phyloP scores from a whole-genome alignment of 2,888 invertebrate genomes.

The Gnatocerus cornutus region DNA sequence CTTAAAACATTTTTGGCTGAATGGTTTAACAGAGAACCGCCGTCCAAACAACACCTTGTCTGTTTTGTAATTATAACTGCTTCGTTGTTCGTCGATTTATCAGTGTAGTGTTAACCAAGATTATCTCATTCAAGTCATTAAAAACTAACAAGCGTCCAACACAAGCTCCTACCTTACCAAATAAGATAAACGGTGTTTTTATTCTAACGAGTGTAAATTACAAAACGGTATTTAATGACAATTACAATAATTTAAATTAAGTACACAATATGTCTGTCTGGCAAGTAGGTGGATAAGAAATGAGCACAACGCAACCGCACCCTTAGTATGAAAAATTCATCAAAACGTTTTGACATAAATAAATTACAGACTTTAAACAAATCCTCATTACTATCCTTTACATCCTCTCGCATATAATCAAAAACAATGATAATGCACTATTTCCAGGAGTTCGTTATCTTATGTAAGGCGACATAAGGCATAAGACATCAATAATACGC shows the following conservation, averaged over 20 bases:
- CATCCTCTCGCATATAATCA: slow-evolving; percentile 49
- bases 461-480: slow-evolving; percentile 48
- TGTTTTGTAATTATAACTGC: neutral
- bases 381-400: slow-evolving; percentile 53
- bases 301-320: slow-evolving; percentile 36
- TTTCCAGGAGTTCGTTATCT: slow-evolving; percentile 14
- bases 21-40: too few relatives aligned
- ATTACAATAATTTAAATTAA: slow-evolving; percentile 32
- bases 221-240: slow-evolving; percentile 14
- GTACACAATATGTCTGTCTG: slow-evolving; percentile 25
- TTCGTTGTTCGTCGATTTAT: neutral
- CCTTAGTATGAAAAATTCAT: slow-evolving; percentile 47
- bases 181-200: slow-evolving; percentile 1
- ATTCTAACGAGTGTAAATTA: neutral
- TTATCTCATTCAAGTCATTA: slow-evolving; percentile 2
- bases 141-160: slow-evolving; percentile 1
- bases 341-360: slow-evolving; percentile 49
- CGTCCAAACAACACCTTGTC: neutral
- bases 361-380: slow-evolving; percentile 55
- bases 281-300: slow-evolving; percentile 46
- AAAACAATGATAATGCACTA: slow-evolving; percentile 54
- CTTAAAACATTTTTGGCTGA: too few relatives aligned
- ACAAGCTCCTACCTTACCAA: neutral
- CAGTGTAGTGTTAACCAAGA: slow-evolving; percentile 4
- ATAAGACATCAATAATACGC: slow-evolving; percentile 54